A percentile compares a stretch with the other conserved stretches of the same genome.
phyloP scores from a whole-genome alignment of 2,888 invertebrate genomes.

The Lochmaea crataegi region DNA sequence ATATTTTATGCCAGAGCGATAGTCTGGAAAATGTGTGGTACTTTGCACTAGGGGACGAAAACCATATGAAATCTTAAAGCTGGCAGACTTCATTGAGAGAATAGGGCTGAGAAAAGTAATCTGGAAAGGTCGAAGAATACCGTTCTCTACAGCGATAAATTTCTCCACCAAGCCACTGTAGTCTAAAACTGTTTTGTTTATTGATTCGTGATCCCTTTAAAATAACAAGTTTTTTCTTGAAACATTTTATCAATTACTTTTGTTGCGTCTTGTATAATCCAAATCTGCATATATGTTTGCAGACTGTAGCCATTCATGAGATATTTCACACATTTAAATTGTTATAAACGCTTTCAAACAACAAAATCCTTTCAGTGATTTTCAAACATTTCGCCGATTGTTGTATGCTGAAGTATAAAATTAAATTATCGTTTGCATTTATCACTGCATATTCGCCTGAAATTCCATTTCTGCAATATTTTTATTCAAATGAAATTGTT shows the following conservation, averaged over 20 bases:
- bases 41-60: too few relatives aligned
- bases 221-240: too few relatives aligned
- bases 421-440: conserved; percentile 27
- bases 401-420: conserved; percentile 27
- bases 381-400: conserved; percentile 3
- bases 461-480: conserved; percentile 16
- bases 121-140: too few relatives aligned
- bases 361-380: not conserved
- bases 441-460: conserved; percentile 17
- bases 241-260: not conserved
- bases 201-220: too few relatives aligned
- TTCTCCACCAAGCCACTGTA: too few relatives aligned
- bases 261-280: not conserved
- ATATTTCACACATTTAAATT: not conserved
- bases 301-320: not conserved
- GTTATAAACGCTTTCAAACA: not conserved
- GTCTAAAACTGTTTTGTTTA: too few relatives aligned
- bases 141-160: too few relatives aligned
- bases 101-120: too few relatives aligned
- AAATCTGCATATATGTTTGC: not conserved
- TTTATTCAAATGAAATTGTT: conserved; percentile 26
- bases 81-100: too few relatives aligned
- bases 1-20: too few relatives aligned
- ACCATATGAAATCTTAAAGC: too few relatives aligned
- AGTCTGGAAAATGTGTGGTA: too few relatives aligned